These are phyloP conservation scores for Cheilosia soror DNA, from an alignment of 2,888 invertebrate genomes.

Conservation along the genomic window DNA sequence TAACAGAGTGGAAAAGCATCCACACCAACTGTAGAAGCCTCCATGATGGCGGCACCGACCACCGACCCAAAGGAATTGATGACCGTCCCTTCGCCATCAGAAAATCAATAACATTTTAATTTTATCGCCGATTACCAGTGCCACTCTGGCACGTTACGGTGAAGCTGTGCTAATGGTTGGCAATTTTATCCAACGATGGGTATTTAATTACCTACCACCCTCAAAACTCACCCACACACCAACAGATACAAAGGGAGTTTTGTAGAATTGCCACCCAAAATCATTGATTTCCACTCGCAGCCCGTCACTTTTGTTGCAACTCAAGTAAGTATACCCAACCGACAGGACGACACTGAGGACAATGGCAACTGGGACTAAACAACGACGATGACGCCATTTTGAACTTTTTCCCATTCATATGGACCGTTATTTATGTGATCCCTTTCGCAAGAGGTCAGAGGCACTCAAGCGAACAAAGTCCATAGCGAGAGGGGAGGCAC, in stretches of 20 bases:
- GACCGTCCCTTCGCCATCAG: neutral
- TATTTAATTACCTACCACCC: slow-evolving; percentile 55
- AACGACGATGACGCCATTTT: slow-evolving; percentile 76
- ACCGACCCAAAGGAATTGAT: neutral
- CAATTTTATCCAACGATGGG: slow-evolving; percentile 71
- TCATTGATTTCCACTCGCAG: slow-evolving; percentile 29
- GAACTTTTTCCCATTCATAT: slow-evolving; percentile 75
- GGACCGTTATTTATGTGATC: slow-evolving; percentile 72
- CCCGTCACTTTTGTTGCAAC: slow-evolving; percentile 54
- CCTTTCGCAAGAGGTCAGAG: slow-evolving; percentile 55
- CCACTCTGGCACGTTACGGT: slow-evolving; percentile 44
- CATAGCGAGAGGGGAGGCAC: slow-evolving; percentile 16
- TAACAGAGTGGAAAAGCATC: neutral
- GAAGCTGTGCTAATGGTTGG: slow-evolving; percentile 60
- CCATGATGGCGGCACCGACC: slow-evolving; percentile 12
- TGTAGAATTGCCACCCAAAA: slow-evolving; percentile 8
- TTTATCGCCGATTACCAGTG: slow-evolving; percentile 41
- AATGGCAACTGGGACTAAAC: slow-evolving; percentile 47
- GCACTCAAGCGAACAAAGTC: slow-evolving; percentile 48
- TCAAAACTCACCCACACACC: slow-evolving; percentile 15
- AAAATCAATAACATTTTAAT: slow-evolving; percentile 68
- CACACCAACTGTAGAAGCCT: neutral
- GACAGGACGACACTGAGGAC: slow-evolving; percentile 44
- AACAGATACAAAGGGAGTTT: slow-evolving; percentile 1
- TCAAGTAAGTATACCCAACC: slow-evolving; percentile 61